These are phyloP conservation scores for Alouatta palliata DNA, from an alignment of 2,113 vertebrate species.

Conservation along the genomic window DNA sequence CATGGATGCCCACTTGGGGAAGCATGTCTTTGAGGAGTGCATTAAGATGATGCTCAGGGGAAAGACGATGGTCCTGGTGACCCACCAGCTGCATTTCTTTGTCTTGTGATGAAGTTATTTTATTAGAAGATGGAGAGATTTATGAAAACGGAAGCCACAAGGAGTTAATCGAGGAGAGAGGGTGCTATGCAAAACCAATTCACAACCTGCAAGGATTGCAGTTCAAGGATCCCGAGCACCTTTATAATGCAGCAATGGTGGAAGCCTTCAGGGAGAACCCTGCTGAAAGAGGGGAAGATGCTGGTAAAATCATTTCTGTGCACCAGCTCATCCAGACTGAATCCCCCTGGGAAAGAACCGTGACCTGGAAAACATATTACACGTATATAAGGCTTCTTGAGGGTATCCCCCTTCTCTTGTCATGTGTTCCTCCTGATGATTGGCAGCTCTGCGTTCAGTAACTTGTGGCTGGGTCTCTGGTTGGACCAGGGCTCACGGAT, in stretches of 20 bases:
- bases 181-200: slow-evolving; percentile 87
- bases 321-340: slow-evolving; percentile 85
- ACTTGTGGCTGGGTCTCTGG: slow-evolving; percentile 82
- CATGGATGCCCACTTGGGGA: slow-evolving; percentile 87
- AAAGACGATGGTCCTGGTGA: slow-evolving; percentile 87
- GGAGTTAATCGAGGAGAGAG: slow-evolving; percentile 81
- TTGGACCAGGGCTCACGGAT: slow-evolving; percentile 80
- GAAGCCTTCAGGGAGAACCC: slow-evolving; percentile 27
- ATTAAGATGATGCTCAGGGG: slow-evolving; percentile 84
- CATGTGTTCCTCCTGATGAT: slow-evolving; percentile 79
- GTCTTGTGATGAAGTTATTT: slow-evolving; percentile 89
- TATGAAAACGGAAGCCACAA: slow-evolving; percentile 87
- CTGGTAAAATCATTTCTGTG: slow-evolving; percentile 75
- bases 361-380: slow-evolving; percentile 86
- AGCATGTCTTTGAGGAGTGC: slow-evolving; percentile 87
- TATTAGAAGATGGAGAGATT: slow-evolving; percentile 88
- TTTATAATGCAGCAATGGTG: slow-evolving; percentile 52
- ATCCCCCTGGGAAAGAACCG: slow-evolving; percentile 73
- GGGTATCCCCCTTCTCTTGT: slow-evolving; percentile 83
- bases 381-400: slow-evolving; percentile 87
- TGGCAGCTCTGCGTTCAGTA: slow-evolving; percentile 86
- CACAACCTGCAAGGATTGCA: slow-evolving; percentile 83
- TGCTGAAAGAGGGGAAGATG: slow-evolving; percentile 70
- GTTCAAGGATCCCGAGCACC: slow-evolving; percentile 75
- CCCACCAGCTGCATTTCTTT: slow-evolving; percentile 88